Evolutionary conservation across 30 jellyfish, hydroid and myxozoan genomes (phyloP).

Genomic region (Aurelia sp.): DNA sequence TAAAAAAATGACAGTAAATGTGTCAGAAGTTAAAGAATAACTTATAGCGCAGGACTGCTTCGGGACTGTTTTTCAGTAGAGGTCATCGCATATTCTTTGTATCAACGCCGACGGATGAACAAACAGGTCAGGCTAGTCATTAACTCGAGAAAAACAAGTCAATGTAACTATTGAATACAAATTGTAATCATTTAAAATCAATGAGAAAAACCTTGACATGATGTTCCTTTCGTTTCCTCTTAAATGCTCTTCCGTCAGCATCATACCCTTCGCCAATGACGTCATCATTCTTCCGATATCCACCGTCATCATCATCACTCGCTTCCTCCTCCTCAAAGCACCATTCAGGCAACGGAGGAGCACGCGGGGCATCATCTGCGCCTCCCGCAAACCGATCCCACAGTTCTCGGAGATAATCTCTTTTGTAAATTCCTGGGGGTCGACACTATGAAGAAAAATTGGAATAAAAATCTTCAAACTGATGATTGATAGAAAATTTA

Average conservation of each 20-base stretch:
- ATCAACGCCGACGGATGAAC: too few species aligned
- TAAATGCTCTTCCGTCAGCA: conserved; percentile 51
- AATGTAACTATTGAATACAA: too few species aligned
- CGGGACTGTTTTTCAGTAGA: too few species aligned
- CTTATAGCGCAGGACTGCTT: too few species aligned
- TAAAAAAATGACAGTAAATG: too few species aligned
- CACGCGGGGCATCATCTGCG: conserved; percentile 79
- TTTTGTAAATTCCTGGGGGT: conserved; percentile 97
- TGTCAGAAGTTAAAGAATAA: too few species aligned
- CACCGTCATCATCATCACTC: conserved; percentile 66
- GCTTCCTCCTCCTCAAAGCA: conserved; percentile 89
- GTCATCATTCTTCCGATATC: conserved; percentile 24
- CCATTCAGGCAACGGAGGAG: conserved; percentile 97
- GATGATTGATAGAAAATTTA: too few species aligned
- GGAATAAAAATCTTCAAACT: too few species aligned
- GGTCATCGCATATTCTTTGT: too few species aligned
- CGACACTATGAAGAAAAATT: conserved; percentile 64
- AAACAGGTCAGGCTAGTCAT: too few species aligned
- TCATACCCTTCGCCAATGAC: conserved; percentile 19
- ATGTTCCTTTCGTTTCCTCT: conserved; percentile 70
- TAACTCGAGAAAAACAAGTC: too few species aligned
- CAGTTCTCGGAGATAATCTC: conserved; percentile 68
- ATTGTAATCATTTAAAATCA: too few species aligned
- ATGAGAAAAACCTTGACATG: conserved; percentile 48
- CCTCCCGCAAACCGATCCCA: conserved; percentile 84